Evolutionary conservation across 2,888 invertebrate genomes (phyloP), one percentile per base, ranked within the genome.

Genomic region (Melieria omissa): DNA sequence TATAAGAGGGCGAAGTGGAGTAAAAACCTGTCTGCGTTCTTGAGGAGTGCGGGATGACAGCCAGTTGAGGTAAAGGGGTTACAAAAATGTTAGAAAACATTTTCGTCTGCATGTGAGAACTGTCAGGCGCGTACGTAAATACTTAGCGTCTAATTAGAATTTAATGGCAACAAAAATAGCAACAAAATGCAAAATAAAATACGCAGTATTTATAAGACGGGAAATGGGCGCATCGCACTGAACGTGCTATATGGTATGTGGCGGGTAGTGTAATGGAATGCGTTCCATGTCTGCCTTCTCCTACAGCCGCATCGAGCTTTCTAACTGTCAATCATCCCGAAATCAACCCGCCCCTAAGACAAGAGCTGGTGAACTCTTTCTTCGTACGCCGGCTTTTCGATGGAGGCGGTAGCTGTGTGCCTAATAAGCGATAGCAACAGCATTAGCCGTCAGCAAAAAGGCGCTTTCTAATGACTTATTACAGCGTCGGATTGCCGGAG

Each of bases 61-160:
- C 44, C 10, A 46, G 29, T 41, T 10, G 45, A 6, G 79, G 79
- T 79, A 80, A 82, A 79, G 80, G 78, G 80, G 80, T 81, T 81
- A 74, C 76, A 82, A 82, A 82, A 80, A 82, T 81, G 78, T 81
- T 73, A 73, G 71, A 64, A 70, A 70, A 73, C 65, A 67, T 69
- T 65, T 72, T 5, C 49, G 49, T 41, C n/a, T 60, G 60, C 46
- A 16, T 6, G 7, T 46, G n/a, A 0, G 44, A 16, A 3, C 12
- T 6, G 58, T 60, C 49, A 49, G 58, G 67, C 14, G 63, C 46
- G n/a, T 47, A 47, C 58, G 71, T 60, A 74, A 73, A 78, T 78
- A 79, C 78, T 81, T 76, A 76, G 76, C 77, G 75, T 81, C 78
- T 82, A 84, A 84, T 84, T 84, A 83, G 83, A 84, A 84, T 84